Percentiles rank a stretch among this genome's conserved stretches.
Conservation (phyloP, 2,797 vertebrate genomes). For the Linurgus olivaceus region DNA sequence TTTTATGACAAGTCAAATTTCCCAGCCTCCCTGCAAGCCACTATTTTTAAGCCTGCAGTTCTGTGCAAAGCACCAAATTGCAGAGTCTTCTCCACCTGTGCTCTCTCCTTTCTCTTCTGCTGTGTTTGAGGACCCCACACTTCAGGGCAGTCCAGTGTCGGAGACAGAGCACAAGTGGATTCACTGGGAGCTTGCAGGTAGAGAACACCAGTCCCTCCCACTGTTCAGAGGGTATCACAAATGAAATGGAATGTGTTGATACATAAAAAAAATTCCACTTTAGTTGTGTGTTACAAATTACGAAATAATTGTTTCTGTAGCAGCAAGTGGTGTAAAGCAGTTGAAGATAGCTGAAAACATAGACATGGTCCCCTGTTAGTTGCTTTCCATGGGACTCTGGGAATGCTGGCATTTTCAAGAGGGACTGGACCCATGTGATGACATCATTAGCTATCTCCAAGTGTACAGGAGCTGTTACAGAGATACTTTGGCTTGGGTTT, state of each 20-base stretch:
- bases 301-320: neutral
- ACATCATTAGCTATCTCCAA: neutral
- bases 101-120: neutral
- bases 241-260: neutral
- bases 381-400: neutral
- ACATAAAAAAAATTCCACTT: neutral
- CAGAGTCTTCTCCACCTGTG: accelerated
- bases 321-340: neutral
- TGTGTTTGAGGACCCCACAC: neutral
- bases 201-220: neutral
- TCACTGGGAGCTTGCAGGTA: neutral
- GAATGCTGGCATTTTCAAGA: neutral
- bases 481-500: neutral
- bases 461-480: neutral
- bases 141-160: neutral
- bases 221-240: neutral
- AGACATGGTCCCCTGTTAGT: neutral
- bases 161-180: neutral
- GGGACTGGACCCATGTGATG: neutral
- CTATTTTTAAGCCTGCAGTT: neutral
- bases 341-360: neutral
- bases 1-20: neutral
- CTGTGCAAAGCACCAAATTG: neutral
- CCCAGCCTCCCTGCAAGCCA: neutral
- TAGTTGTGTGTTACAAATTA: neutral